phyloP scores from a whole-genome alignment of 2,797 vertebrate genomes.

The Odontamblyopus lacepedii region DNA sequence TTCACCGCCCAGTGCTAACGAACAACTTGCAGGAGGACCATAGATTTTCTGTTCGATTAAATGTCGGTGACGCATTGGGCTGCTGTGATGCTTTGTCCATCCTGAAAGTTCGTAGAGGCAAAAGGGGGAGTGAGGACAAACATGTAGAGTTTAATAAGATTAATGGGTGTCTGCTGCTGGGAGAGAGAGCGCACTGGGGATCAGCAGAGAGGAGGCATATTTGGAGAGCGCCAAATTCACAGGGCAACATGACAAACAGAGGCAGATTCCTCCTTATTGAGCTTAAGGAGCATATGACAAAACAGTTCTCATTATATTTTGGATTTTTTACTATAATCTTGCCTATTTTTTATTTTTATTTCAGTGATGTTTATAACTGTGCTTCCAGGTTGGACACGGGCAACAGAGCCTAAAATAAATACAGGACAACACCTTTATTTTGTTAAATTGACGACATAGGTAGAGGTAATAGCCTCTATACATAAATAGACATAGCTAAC shows the following conservation, averaged over 20 bases:
- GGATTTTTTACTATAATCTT: too few species aligned
- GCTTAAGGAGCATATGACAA: not conserved
- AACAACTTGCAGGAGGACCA: conserved; percentile 25
- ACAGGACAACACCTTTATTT: too few species aligned
- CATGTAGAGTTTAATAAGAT: conserved; percentile 32
- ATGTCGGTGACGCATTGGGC: conserved; percentile 17
- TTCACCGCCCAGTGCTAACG: conserved; percentile 23
- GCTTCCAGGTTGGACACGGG: too few species aligned
- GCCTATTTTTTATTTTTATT: too few species aligned
- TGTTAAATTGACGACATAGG: too few species aligned
- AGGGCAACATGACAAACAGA: not conserved
- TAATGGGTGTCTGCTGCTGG: conserved; percentile 26
- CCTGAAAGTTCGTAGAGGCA: conserved; percentile 31
- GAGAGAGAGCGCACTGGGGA: conserved; percentile 7
- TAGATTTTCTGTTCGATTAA: conserved; percentile 24
- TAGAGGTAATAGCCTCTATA: too few species aligned
- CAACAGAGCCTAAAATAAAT: too few species aligned
- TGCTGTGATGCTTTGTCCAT: conserved; percentile 20
- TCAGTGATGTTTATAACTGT: too few species aligned
- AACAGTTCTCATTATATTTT: too few species aligned
- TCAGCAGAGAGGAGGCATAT: not conserved
- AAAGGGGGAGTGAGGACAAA: conserved; percentile 29
- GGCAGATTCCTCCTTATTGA: not conserved
- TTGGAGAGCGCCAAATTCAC: conserved; percentile 2
- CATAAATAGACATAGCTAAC: too few species aligned